Conservation (phyloP, 1,140 invertebrate species). For the Lepidurus packardi region DNA sequence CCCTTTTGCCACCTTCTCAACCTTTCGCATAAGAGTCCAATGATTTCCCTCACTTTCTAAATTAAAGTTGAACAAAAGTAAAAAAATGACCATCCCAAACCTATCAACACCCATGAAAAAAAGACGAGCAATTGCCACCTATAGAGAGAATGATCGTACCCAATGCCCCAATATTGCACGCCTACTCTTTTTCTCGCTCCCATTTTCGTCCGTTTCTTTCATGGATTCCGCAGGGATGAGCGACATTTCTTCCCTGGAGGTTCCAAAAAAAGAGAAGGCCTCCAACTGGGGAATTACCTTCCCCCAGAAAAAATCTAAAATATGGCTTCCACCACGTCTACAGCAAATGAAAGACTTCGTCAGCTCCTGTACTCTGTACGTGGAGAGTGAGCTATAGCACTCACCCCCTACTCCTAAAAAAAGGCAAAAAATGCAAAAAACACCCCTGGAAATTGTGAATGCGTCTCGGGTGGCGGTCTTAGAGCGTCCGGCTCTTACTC, state of each 20-base stretch:
- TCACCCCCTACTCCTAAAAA: neutral
- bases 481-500: neutral
- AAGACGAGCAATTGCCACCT: neutral
- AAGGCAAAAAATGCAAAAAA: neutral
- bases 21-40: too few species aligned
- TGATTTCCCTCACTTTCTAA: too few species aligned
- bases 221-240: neutral
- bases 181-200: neutral
- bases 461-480: neutral
- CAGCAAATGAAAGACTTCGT: conserved; percentile 10
- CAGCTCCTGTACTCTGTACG: neutral
- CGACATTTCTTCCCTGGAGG: neutral
- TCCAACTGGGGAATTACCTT: conserved; percentile 1
- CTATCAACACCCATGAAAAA: neutral
- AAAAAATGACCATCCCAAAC: too few species aligned
- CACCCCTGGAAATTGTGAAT: neutral
- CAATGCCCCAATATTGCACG: neutral
- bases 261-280: neutral
- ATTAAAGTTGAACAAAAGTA: too few species aligned
- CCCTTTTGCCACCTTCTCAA: too few species aligned
- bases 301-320: neutral
- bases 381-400: neutral
- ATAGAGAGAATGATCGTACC: neutral
- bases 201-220: neutral
- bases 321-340: conserved; percentile 1